Evolutionary conservation across 1,140 invertebrate genomes (phyloP).

Genomic region (Diachasma alloeum): DNA sequence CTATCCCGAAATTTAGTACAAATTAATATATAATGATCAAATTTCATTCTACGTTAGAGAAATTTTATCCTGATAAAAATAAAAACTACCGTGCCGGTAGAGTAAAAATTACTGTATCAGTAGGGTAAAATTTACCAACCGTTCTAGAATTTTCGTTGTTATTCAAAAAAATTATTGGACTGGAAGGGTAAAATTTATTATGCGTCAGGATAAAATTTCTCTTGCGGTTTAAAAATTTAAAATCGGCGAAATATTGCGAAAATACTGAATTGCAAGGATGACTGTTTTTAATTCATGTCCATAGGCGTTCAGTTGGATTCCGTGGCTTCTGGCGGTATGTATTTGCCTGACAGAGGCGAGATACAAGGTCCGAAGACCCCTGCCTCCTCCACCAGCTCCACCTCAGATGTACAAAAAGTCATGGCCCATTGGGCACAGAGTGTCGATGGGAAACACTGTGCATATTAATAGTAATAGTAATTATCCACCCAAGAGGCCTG

Average conservation of each 20-base stretch:
- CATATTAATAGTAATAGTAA: conserved; percentile 44
- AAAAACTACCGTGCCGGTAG: too few species aligned
- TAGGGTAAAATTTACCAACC: too few species aligned
- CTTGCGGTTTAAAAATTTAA: too few species aligned
- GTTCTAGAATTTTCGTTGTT: too few species aligned
- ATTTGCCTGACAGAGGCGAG: conserved; percentile 48
- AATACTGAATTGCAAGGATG: background rate
- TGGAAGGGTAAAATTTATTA: too few species aligned
- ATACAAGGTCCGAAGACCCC: conserved; percentile 50
- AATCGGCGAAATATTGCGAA: conserved; percentile 10
- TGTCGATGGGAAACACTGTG: conserved; percentile 51
- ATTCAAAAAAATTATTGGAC: too few species aligned
- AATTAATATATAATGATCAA: too few species aligned
- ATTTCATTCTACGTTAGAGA: too few species aligned
- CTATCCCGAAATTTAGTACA: too few species aligned
- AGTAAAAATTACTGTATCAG: too few species aligned
- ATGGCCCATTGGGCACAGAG: conserved; percentile 49
- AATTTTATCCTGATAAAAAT: too few species aligned
- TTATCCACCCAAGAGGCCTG: conserved; percentile 44
- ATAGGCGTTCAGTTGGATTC: conserved; percentile 46
- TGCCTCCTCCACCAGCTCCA: conserved; percentile 36
- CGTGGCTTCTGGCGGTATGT: conserved; percentile 44
- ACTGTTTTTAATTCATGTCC: conserved; percentile 10
- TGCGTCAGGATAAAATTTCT: too few species aligned
- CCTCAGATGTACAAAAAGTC: conserved; percentile 49